These are phyloP conservation scores for Stenotaenia linearis DNA, from an alignment of 2,888 invertebrate species.

Conservation along the genomic window DNA sequence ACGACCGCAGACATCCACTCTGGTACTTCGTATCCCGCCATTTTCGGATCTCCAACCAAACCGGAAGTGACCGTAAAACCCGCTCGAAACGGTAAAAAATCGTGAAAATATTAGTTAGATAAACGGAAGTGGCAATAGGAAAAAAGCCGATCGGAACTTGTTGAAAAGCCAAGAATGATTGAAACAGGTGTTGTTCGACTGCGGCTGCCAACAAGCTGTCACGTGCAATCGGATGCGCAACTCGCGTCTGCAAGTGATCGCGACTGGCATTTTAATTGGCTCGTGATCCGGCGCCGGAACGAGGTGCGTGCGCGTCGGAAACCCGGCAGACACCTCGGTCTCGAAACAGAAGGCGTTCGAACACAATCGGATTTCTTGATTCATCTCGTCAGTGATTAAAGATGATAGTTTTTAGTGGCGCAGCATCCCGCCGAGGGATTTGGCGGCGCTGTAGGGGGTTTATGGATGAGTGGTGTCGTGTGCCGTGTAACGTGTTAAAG, in stretches of 20 bases:
- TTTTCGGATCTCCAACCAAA: too few species aligned
- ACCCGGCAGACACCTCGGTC: too few species aligned
- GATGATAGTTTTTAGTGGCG: background rate
- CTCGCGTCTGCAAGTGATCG: background rate
- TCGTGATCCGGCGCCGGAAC: background rate
- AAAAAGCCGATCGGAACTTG: background rate
- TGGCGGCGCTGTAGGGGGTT: background rate
- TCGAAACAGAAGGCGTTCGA: background rate
- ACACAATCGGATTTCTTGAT: background rate
- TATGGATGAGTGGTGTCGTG: background rate
- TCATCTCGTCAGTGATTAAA: background rate
- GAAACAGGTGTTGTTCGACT: background rate
- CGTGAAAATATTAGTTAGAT: too few species aligned
- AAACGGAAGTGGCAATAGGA: background rate
- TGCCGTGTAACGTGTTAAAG: background rate
- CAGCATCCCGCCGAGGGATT: background rate
- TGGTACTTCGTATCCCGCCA: too few species aligned
- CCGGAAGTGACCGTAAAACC: too few species aligned
- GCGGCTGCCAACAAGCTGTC: background rate
- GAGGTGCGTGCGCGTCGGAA: background rate
- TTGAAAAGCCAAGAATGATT: background rate
- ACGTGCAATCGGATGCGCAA: background rate
- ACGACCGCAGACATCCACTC: too few species aligned
- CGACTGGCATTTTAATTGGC: conserved; percentile 26
- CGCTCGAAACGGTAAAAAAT: too few species aligned